Conservation (phyloP, 2,797 vertebrate genomes). For the Prunella strophiata region DNA sequence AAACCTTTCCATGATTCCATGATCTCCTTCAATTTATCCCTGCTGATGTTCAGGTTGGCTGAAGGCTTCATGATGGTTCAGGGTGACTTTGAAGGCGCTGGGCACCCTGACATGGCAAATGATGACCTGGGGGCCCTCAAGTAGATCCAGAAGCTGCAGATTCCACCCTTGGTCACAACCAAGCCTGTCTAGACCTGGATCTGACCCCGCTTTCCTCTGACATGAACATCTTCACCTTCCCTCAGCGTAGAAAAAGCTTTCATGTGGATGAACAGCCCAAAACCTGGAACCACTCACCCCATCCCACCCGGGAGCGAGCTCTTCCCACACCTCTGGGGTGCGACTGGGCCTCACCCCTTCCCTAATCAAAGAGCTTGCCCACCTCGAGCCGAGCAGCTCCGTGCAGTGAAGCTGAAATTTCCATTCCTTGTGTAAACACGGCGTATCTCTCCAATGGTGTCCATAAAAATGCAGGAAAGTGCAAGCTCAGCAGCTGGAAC, state of each 20-base stretch:
- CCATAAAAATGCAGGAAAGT: constrained; percentile 63
- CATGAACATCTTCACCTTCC: neutral
- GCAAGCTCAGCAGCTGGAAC: constrained; percentile 62
- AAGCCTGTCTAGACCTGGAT: neutral
- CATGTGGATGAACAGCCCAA: accelerated
- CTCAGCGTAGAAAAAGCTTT: neutral
- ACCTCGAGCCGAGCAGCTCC: neutral
- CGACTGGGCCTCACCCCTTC: neutral
- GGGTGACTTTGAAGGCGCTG: neutral
- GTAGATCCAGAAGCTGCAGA: neutral
- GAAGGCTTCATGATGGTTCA: neutral
- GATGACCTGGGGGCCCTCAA: neutral
- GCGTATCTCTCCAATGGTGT: constrained; percentile 43
- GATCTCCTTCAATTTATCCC: neutral
- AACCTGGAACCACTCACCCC: neutral
- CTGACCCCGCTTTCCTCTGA: neutral
- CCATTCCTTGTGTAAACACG: constrained; percentile 69
- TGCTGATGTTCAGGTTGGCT: neutral
- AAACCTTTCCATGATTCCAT: neutral
- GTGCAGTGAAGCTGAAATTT: constrained; percentile 45
- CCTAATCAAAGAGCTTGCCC: neutral
- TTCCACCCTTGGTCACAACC: neutral
- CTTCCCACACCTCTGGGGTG: accelerated
- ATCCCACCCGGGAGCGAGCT: neutral
- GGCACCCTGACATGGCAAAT: neutral